Base-by-base conservation (phyloP, 2,888 invertebrate species). In the Masnerella sp. region DNA sequence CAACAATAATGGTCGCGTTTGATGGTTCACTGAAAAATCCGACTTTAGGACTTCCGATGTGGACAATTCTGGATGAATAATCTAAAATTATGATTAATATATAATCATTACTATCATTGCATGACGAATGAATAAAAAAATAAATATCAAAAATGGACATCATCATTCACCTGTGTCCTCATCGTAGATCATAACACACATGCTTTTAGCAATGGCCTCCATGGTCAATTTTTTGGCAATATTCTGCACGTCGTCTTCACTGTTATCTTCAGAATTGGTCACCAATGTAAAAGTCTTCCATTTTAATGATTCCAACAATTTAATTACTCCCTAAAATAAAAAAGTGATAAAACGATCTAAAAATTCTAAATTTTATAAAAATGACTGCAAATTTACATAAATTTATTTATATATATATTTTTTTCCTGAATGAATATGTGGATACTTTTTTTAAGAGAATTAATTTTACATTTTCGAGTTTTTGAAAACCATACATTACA, bases 211-310 rank as follows among this genome's bases (percentile, higher is more conserved):
- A 36, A 84, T 84, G 0, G 85, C 84, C 9, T 77, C 79, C 52
- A 76, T 79, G 1, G 83, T 86, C 20, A 86, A 65, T 75, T 83
- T 85, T 51, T 82, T 84, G 0, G 85, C 85, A 45, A 86, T 82
- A 58, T 82, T 83, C 43, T 84, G 84, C 20, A 82, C 70, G 51
- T 85, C 83, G 43, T 85, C 83, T 2, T 84, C 82, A 38, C 75
- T 75, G 12, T 80, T 80, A 8, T 82, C 81, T 20, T 83, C 81
- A 0, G 75, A 30, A 43, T 83, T 75, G 7, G 81, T 78, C 3
- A 82, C 77, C 20, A 86, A 69, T 4, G 83, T 81, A 67, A 87
- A 87, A 15, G 84, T 82, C 47, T 85, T 86, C 87, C 87, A 87
- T 43, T 82, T 83, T 4, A 87, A 65, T 14, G 79, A 76, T 17